Conservation (phyloP, 2,797 vertebrate genomes). For the Perodicticus potto region DNA sequence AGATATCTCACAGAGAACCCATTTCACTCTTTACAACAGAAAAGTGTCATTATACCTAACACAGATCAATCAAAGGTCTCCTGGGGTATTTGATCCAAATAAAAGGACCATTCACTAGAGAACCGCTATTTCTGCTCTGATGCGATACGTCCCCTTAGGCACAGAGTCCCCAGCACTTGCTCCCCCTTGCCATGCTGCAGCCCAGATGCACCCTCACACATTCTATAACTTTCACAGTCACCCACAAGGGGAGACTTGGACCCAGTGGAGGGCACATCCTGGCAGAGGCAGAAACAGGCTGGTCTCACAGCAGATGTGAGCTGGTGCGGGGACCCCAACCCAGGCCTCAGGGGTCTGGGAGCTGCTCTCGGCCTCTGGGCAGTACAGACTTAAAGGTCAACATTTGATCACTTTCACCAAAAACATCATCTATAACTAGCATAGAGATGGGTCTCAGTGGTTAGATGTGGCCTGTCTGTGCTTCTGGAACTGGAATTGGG, state of each 20-base stretch:
- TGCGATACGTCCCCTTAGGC: fast-evolving
- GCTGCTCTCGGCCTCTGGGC: background rate
- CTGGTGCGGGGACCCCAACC: background rate
- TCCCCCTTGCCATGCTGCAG: fast-evolving
- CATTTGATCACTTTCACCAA: fast-evolving
- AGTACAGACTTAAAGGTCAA: background rate
- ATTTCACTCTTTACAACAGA: background rate
- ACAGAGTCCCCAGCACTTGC: fast-evolving
- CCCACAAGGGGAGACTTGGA: background rate
- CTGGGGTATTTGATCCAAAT: background rate
- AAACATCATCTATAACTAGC: background rate
- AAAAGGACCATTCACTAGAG: background rate
- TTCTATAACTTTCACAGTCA: background rate
- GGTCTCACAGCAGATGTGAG: background rate
- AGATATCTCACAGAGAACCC: background rate
- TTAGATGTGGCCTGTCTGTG: background rate
- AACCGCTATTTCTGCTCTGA: background rate
- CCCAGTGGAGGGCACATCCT: no score
- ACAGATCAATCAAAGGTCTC: background rate
- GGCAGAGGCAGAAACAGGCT: background rate
- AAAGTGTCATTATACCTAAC: background rate
- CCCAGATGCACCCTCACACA: fast-evolving
- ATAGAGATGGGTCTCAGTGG: fast-evolving
- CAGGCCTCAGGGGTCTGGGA: background rate
- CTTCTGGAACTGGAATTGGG: background rate